These are phyloP conservation scores for Heterotis niloticus DNA, from an alignment of 2,113 vertebrate genomes.

Conservation along the genomic window DNA sequence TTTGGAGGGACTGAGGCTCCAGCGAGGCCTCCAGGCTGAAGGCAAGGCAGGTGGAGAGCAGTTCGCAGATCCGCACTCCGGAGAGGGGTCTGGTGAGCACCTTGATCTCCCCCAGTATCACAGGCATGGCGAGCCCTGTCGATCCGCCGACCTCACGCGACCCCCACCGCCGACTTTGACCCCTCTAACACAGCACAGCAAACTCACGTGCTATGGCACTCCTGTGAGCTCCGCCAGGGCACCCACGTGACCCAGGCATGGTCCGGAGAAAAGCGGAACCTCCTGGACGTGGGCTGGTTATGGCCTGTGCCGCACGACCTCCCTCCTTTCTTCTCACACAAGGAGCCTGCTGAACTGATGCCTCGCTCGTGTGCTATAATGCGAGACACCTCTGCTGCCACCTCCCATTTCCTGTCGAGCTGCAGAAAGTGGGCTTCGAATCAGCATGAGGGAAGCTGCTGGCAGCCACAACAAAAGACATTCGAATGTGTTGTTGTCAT, in stretches of 20 bases:
- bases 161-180: neutral
- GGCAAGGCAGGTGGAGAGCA: conserved; percentile 54
- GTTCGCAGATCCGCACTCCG: conserved; percentile 51
- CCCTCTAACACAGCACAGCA: neutral
- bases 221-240: neutral
- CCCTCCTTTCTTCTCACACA: neutral
- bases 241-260: neutral
- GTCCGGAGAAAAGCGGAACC: neutral
- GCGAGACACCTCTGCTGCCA: conserved; percentile 19
- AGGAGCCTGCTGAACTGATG: neutral
- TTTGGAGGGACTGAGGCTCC: rapidly evolving
- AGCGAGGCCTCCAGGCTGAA: conserved; percentile 58
- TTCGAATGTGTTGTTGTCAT: conserved; percentile 41
- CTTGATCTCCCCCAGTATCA: conserved; percentile 59
- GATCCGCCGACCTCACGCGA: neutral
- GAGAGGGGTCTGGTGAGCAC: conserved; percentile 62
- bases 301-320: neutral
- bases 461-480: conserved; percentile 55
- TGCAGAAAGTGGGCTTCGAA: conserved; percentile 40
- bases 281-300: neutral
- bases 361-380: neutral
- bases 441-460: conserved; percentile 45
- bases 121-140: conserved; percentile 53
- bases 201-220: neutral
- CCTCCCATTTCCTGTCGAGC: conserved; percentile 37